These are phyloP conservation scores for Drosophila prolongata DNA, from an alignment of 2,888 invertebrate genomes.

Conservation along the genomic window DNA sequence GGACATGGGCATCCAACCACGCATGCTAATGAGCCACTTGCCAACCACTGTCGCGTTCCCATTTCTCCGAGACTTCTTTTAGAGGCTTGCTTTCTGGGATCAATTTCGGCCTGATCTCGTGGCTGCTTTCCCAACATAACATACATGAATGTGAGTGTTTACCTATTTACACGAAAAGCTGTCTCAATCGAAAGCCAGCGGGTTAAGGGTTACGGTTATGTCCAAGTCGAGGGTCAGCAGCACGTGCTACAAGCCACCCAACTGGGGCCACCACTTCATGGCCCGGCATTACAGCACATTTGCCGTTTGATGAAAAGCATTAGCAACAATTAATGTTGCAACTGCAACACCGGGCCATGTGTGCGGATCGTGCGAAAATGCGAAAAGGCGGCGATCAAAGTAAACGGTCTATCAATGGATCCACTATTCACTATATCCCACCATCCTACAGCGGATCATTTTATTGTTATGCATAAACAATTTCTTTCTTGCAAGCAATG, in stretches of 20 bases:
- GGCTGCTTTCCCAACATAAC: neutral
- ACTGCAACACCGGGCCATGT: slow-evolving; percentile 15
- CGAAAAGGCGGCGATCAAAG: slow-evolving; percentile 25
- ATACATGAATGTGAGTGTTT: no score
- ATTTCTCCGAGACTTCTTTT: slow-evolving; percentile 2
- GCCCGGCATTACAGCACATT: slow-evolving; percentile 5
- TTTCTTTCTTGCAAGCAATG: slow-evolving; percentile 29
- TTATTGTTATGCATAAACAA: slow-evolving; percentile 39
- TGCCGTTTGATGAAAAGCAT: slow-evolving; percentile 44
- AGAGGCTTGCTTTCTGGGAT: neutral
- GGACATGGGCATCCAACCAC: slow-evolving; percentile 36
- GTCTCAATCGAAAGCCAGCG: slow-evolving; percentile 4
- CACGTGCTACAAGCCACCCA: slow-evolving; percentile 13
- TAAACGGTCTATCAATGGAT: slow-evolving; percentile 39
- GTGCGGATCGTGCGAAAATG: slow-evolving; percentile 40
- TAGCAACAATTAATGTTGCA: slow-evolving; percentile 31
- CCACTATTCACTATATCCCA: neutral
- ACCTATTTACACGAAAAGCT: neutral
- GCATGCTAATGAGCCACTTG: slow-evolving; percentile 67
- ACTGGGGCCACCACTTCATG: slow-evolving; percentile 1
- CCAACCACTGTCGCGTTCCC: slow-evolving; percentile 4
- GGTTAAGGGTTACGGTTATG: neutral
- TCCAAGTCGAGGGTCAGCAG: neutral
- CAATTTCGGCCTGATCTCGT: neutral
- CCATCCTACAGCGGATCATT: slow-evolving; percentile 19